phyloP scores from a whole-genome alignment of 2,797 vertebrate genomes.

The Sciurus carolinensis region DNA sequence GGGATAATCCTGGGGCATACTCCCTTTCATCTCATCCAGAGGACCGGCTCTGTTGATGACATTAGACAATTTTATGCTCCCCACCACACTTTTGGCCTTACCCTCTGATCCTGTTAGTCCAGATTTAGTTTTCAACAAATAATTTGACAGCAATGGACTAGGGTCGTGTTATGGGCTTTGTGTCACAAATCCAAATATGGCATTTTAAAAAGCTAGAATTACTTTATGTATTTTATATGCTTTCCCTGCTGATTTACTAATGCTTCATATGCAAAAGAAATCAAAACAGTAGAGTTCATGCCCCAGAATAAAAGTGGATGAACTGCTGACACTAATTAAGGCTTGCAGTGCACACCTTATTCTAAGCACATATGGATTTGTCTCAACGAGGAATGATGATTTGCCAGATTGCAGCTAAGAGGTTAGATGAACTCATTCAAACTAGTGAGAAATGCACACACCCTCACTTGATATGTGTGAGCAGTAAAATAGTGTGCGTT shows the following conservation, averaged over 20 bases:
- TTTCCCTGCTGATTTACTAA: conserved; percentile 54
- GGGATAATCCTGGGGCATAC: neutral
- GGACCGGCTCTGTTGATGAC: neutral
- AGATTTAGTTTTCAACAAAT: neutral
- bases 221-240: conserved; percentile 20
- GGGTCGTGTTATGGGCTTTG: neutral
- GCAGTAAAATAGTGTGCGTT: conserved; percentile 6
- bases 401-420: conserved; percentile 67
- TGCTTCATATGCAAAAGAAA: conserved; percentile 50
- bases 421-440: conserved; percentile 55
- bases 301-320: conserved; percentile 40
- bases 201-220: conserved; percentile 59
- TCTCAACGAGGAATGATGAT: conserved; percentile 26
- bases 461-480: neutral
- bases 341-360: neutral
- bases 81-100: neutral
- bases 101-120: neutral
- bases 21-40: neutral
- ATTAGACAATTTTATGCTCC: neutral
- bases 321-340: conserved; percentile 62
- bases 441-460: conserved; percentile 27
- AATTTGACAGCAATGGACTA: neutral
- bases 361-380: neutral
- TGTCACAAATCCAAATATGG: neutral
- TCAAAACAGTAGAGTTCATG: neutral